A percentile compares a stretch with the other conserved stretches of the same genome.
Evolutionary conservation across 2,888 invertebrate genomes (phyloP).

Genomic region (Eurytoma adleriae): DNA sequence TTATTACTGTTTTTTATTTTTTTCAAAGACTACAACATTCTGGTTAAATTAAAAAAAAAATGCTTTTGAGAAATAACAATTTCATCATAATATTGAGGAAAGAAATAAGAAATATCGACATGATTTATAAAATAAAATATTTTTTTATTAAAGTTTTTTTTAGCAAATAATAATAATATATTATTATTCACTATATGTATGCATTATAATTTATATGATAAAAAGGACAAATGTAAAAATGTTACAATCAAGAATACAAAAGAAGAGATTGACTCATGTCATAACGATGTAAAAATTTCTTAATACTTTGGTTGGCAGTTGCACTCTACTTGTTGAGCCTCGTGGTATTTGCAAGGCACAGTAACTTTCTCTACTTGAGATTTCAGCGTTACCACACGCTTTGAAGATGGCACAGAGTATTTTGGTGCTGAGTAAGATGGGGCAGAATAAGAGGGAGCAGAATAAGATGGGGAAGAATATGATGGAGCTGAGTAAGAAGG

Average conservation of each 20-base stretch:
- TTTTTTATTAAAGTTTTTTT: constrained; percentile 6
- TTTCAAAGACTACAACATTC: no score
- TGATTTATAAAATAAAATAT: constrained; percentile 13
- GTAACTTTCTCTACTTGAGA: neutral
- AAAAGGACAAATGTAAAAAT: neutral
- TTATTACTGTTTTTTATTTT: no score
- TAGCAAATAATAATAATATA: constrained; percentile 36
- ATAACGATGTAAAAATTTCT: neutral
- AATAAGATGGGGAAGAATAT: no score
- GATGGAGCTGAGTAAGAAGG: neutral
- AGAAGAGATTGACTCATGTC: constrained; percentile 6
- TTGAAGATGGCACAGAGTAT: no score
- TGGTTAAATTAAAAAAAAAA: no score
- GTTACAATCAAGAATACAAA: constrained; percentile 22
- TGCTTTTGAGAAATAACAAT: no score
- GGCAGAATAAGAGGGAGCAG: no score
- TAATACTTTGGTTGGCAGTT: constrained; percentile 39
- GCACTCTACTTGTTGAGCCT: constrained; percentile 14
- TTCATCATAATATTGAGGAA: no score
- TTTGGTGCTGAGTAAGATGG: no score
- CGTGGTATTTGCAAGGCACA: constrained; percentile 41
- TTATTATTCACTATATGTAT: constrained; percentile 32
- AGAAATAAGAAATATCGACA: no score
- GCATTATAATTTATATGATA: constrained; percentile 16
- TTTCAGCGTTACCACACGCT: neutral